phyloP scores from a whole-genome alignment of 2,113 vertebrate species.

The Nerophis lumbriciformis region DNA sequence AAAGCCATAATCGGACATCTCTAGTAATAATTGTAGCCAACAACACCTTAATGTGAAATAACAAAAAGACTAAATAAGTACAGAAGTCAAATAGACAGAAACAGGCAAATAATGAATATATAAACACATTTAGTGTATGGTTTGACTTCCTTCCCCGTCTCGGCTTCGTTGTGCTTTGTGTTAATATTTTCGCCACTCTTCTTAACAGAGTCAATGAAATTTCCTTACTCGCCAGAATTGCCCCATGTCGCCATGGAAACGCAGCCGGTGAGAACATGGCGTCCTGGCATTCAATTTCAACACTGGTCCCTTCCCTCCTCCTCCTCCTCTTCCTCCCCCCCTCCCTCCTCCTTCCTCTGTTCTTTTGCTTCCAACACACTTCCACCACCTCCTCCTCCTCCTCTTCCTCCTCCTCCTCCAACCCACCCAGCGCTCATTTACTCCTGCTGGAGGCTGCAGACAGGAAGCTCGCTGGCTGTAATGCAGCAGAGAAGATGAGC shows the following conservation, averaged over 20 bases:
- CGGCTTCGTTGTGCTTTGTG: slow-evolving; percentile 46
- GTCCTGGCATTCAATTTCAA: slow-evolving; percentile 73
- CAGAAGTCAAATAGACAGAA: too few species aligned
- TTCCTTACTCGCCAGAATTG: slow-evolving; percentile 78
- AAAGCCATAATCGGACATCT: too few species aligned
- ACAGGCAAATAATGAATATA: too few species aligned
- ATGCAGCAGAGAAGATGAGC: slow-evolving; percentile 56
- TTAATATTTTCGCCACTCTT: slow-evolving; percentile 57
- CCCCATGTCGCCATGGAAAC: slow-evolving; percentile 75
- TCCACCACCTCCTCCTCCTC: background rate
- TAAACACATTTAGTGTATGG: background rate
- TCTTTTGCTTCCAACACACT: slow-evolving; percentile 55
- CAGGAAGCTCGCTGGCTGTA: slow-evolving; percentile 68
- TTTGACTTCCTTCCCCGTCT: background rate
- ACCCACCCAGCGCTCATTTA: slow-evolving; percentile 52
- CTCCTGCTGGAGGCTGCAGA: slow-evolving; percentile 73
- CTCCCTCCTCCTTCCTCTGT: slow-evolving; percentile 53
- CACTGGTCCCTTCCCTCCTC: slow-evolving; percentile 46
- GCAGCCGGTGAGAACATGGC: slow-evolving; percentile 74
- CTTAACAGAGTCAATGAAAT: slow-evolving; percentile 73
- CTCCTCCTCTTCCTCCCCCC: slow-evolving; percentile 37
- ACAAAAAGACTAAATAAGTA: too few species aligned
- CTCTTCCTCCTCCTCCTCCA: background rate
- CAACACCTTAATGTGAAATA: too few species aligned
- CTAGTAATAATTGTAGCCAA: too few species aligned